A percentile compares a stretch with the other conserved stretches of the same genome.
phyloP scores from a whole-genome alignment of 2,797 vertebrate species.

The Coregonus ussuriensis region DNA sequence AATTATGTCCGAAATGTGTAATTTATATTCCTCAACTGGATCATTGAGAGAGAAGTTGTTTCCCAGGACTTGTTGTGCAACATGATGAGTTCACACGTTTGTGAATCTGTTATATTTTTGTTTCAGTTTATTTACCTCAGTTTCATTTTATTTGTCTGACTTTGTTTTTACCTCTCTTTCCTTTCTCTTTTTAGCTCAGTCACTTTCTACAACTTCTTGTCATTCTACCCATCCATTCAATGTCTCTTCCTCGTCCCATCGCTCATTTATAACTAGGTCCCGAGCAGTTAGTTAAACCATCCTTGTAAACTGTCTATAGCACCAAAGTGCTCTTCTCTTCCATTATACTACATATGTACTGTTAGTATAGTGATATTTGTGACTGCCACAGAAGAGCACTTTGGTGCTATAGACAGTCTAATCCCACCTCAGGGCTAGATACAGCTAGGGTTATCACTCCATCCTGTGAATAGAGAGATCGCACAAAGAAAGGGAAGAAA shows the following conservation, averaged over 20 bases:
- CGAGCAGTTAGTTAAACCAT: too few species aligned
- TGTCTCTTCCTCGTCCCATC: not conserved
- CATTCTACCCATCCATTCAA: not conserved
- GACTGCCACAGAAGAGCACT: constrained; percentile 2
- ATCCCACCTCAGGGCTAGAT: constrained; percentile 64
- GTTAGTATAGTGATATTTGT: not conserved
- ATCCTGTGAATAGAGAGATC: constrained; percentile 57
- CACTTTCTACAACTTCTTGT: not conserved
- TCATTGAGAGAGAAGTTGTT: constrained; percentile 12
- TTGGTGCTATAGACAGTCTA: constrained; percentile 44
- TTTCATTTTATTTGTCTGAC: not conserved
- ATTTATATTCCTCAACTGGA: constrained; percentile 6
- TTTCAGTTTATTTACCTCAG: too few species aligned
- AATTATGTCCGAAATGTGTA: constrained; percentile 20
- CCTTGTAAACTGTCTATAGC: constrained; percentile 40
- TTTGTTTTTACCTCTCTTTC: not conserved
- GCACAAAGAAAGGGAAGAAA: constrained; percentile 66
- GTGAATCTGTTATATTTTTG: not conserved
- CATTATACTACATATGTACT: not conserved
- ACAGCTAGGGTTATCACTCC: constrained; percentile 57
- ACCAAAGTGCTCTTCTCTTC: constrained; percentile 16
- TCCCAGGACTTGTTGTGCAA: constrained; percentile 47
- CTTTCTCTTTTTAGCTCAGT: not conserved
- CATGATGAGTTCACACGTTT: not conserved
- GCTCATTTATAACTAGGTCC: not conserved